Conservation (phyloP, 2,888 invertebrate species). For the Coelogynopora nodosa region DNA sequence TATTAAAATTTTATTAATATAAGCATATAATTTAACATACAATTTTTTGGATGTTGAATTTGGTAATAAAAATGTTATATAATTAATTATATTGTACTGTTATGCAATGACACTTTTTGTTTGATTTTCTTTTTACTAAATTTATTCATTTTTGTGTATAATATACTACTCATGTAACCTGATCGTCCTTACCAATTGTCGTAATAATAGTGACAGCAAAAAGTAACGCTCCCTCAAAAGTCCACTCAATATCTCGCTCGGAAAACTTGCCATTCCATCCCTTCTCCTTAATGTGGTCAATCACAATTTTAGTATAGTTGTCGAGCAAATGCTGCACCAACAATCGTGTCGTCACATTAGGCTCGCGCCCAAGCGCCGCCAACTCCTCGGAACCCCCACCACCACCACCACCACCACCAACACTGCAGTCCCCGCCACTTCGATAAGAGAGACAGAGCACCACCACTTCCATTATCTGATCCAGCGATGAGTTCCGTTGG, state of each 20-base stretch:
- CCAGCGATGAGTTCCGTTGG: background rate
- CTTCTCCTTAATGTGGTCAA: constrained; percentile 29
- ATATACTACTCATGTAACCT: too few species aligned
- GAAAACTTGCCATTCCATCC: constrained; percentile 37
- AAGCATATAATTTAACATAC: too few species aligned
- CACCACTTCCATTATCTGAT: background rate
- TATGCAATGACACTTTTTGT: too few species aligned
- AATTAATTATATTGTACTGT: too few species aligned
- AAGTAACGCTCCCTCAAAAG: constrained; percentile 34
- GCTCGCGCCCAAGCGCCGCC: background rate
- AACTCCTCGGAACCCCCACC: background rate
- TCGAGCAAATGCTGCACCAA: background rate
- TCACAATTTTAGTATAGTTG: constrained; percentile 17
- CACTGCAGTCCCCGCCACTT: background rate
- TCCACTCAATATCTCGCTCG: background rate
- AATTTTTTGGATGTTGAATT: too few species aligned
- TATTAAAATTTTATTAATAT: too few species aligned
- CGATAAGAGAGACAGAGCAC: background rate
- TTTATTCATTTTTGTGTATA: too few species aligned
- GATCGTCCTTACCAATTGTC: constrained; percentile 29
- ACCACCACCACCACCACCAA: background rate
- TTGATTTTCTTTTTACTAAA: too few species aligned
- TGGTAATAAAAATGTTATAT: too few species aligned
- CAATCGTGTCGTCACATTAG: background rate
- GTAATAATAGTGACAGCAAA: constrained; percentile 36